Conservation (phyloP, 2,113 vertebrate species). For the Tauraco erythrolophus region DNA sequence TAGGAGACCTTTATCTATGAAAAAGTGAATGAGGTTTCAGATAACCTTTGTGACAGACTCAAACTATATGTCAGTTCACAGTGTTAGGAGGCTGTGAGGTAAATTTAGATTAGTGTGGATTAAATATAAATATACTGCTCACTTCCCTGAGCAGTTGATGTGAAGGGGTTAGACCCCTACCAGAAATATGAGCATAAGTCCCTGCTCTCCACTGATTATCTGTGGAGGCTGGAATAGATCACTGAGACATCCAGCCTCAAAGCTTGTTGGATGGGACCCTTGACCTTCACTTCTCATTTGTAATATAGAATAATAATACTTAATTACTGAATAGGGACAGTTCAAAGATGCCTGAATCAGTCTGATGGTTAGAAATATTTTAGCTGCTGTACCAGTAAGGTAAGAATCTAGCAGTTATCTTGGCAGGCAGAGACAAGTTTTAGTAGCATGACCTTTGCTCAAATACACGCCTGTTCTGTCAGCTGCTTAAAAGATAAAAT, state of each 20-base stretch:
- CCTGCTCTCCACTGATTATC: not conserved
- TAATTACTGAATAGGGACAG: not conserved
- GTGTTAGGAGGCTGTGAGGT: not conserved
- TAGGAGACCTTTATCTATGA: constrained; percentile 33
- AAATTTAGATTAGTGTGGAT: constrained; percentile 14
- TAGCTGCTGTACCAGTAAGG: not conserved
- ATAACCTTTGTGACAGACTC: constrained; percentile 39
- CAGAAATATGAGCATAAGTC: not conserved
- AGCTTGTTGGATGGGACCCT: not conserved
- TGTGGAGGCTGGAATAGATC: not conserved
- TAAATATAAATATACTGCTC: constrained; percentile 32
- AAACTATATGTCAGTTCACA: not conserved
- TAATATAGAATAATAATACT: not conserved
- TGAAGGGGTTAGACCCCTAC: not conserved
- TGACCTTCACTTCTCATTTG: not conserved
- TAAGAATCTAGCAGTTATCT: not conserved
- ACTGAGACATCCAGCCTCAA: not conserved
- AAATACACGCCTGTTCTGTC: not conserved
- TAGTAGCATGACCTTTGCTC: not conserved
- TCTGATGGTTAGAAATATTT: not conserved
- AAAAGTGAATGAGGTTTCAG: constrained; percentile 4
- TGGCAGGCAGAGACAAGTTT: not conserved
- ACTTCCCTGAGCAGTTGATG: not conserved
- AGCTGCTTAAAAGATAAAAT: not conserved
- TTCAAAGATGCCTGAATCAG: not conserved